Percentiles rank a stretch among this genome's conserved stretches.
Evolutionary conservation across 2,113 vertebrate genomes (phyloP).

Genomic region (Heloderma charlesbogerti): DNA sequence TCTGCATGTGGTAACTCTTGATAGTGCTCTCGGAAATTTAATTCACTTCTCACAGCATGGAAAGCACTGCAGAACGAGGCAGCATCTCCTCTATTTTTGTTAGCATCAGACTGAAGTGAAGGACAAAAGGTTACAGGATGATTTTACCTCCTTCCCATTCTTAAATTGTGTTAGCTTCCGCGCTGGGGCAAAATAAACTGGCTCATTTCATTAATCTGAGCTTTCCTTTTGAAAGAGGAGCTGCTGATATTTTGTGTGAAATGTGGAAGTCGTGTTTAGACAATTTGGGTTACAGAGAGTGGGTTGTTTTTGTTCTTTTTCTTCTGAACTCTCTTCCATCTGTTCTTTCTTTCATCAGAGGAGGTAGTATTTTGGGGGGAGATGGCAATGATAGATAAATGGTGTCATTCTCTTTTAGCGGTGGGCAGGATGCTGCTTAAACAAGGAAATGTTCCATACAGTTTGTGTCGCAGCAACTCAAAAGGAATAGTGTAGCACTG

Average conservation of each 20-base stretch:
- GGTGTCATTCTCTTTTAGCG: not conserved
- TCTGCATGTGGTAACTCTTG: not conserved
- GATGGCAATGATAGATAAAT: not conserved
- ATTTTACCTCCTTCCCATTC: slow-evolving; percentile 57
- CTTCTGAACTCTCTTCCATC: slow-evolving; percentile 20
- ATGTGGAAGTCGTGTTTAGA: slow-evolving; percentile 15
- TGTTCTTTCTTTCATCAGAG: slow-evolving; percentile 3
- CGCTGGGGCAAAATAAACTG: slow-evolving; percentile 52
- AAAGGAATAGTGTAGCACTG: too few species aligned
- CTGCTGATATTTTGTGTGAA: slow-evolving; percentile 41
- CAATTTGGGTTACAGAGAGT: not conserved
- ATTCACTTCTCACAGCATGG: slow-evolving; percentile 7
- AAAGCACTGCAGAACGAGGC: slow-evolving; percentile 31
- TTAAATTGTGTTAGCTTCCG: slow-evolving; percentile 60
- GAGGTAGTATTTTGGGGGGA: not conserved
- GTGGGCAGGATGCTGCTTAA: not conserved
- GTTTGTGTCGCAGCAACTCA: not conserved
- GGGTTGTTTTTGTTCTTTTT: not conserved
- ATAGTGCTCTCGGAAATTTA: not conserved
- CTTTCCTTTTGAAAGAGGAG: slow-evolving; percentile 61
- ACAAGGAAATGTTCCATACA: not conserved
- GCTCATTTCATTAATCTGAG: slow-evolving; percentile 52
- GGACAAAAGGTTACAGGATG: slow-evolving; percentile 67
- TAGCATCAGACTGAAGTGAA: slow-evolving; percentile 65
- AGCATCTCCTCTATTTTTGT: slow-evolving; percentile 26